Evolutionary conservation across 2,113 vertebrate species (phyloP), one percentile per base, ranked within the genome.

Genomic region (Eretmochelys imbricata): DNA sequence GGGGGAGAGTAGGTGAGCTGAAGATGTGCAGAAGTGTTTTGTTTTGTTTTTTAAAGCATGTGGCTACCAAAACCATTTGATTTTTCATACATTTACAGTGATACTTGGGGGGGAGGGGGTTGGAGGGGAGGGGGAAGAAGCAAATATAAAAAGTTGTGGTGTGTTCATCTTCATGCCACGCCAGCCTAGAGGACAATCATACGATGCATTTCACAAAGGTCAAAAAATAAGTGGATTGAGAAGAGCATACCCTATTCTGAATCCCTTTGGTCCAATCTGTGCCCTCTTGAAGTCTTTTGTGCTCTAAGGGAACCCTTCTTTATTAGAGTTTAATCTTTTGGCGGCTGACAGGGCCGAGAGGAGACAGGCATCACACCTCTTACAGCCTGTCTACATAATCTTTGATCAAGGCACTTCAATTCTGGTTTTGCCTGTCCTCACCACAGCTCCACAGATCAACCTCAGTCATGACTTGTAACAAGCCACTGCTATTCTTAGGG

Each of bases 11-110:
- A 42, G 48, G 57, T 54, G 83, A 1, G 55, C 62, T 90, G 53
- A 95, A 95, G 86, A 96, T 92, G 27, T 49, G 29, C 78, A 91
- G 86, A 89, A 59, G 42, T 81, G 16, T 8, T 84, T 84, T 42
- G 38, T 2, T 59, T 11, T 53, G 35, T 29, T 54, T 13, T 2
- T 8, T 31, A 16, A 49, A 83, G 86, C 2, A 0, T 93, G 65
- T 88, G 55, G 17, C 35, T 89, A 29, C 53, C 59, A 62, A 87
- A 91, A 11, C 24, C 49, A 49, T 55, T 46, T 85, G 14, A 20
- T 89, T 93, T 38, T 95, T 89, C 55, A 84, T 51, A 76, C 49
- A 10, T 79, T 49, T 84, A 81, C 42, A 92, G 16, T 27, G 96
- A 90, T 42, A 83, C 51, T 24, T 83, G 49, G 55, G 10, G 17